Base-by-base conservation (phyloP, 2,797 vertebrate species). In the Pipistrellus pygmaeus region DNA sequence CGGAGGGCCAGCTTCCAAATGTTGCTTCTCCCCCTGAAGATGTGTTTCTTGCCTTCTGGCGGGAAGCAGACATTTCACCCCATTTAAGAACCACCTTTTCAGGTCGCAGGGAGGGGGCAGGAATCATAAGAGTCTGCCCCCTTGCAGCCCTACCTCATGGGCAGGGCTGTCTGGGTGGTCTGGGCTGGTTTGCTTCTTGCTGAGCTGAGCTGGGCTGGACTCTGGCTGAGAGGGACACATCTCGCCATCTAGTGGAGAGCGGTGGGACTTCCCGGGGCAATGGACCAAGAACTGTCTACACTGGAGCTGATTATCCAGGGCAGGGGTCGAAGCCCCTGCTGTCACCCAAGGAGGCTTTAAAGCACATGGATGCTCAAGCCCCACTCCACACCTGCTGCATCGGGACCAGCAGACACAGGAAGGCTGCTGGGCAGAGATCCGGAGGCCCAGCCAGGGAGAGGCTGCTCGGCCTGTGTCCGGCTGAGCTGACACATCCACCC, bases 231-330 rank as follows among this genome's bases (percentile, higher is more conserved):
- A 85, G 68, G 20, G 15, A 30, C 0, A 3, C 15, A n/a, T 53
- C 8, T 3, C 0, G n/a, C 95, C 97, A 92, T 53, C 95, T 97
- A 82, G 88, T 81, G 96, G 95, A 13, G 0, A 18, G 11, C 48
- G 1, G 12, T 48, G 88, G 85, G 5, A 93, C 68, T 83, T 69
- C 13, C 12, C 0, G 32, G 41, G 14, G 4, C 3, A 4, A 3
- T 6, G 57, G 20, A 2, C 76, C 5, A 2, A 30, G 62, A 17
- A 21, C 23, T 1, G 7, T 41, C 48, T 35, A 2, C 2, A 1
- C 3, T 0, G 15, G 23, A 11, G 1, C 0, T 0, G 25, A 12
- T 38, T 15, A 32, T 18, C 13, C 20, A 10, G 20, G 35, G 25
- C 15, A 0, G 20, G 5, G 57, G 30, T 15, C 30, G 57, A n/a